Evolutionary conservation across 2,888 invertebrate species (phyloP).

Genomic region (Galeopsomyia nigrocyanea): DNA sequence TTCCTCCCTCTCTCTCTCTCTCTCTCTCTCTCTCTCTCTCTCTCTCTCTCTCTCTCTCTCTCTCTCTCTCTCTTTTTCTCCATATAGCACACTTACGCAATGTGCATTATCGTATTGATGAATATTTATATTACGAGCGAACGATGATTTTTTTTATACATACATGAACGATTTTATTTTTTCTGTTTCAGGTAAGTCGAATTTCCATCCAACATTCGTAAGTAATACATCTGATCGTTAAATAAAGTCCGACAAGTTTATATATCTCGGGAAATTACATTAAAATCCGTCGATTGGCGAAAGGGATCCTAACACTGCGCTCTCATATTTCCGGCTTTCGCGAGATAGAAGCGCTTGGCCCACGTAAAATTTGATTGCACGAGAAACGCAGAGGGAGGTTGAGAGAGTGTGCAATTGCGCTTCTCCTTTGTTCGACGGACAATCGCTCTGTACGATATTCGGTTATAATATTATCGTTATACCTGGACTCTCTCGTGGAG

Average conservation of each 20-base stretch:
- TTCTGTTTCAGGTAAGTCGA: slow-evolving; percentile 25
- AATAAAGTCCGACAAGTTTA: no score
- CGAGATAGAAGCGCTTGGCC: background rate
- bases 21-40: background rate
- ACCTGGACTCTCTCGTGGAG: background rate
- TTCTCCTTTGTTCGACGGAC: slow-evolving; percentile 26
- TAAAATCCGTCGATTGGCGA: slow-evolving; percentile 30
- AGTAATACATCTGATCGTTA: background rate
- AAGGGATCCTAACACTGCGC: slow-evolving; percentile 30
- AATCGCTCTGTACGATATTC: slow-evolving; percentile 34
- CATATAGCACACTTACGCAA: background rate
- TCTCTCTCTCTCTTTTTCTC: background rate
- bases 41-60: background rate
- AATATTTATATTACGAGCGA: no score
- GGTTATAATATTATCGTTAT: slow-evolving; percentile 25
- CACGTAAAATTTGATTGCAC: slow-evolving; percentile 41
- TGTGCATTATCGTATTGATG: background rate
- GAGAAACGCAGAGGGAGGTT: background rate
- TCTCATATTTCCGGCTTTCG: slow-evolving; percentile 39
- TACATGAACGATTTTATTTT: background rate
- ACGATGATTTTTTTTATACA: no score
- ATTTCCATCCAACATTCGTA: background rate
- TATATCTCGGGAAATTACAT: slow-evolving; percentile 17
- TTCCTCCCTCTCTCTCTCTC: background rate
- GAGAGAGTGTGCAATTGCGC: background rate